Conservation (phyloP, 37 sponge, comb jelly and placozoan genomes). For the Ephydatia muelleri region DNA sequence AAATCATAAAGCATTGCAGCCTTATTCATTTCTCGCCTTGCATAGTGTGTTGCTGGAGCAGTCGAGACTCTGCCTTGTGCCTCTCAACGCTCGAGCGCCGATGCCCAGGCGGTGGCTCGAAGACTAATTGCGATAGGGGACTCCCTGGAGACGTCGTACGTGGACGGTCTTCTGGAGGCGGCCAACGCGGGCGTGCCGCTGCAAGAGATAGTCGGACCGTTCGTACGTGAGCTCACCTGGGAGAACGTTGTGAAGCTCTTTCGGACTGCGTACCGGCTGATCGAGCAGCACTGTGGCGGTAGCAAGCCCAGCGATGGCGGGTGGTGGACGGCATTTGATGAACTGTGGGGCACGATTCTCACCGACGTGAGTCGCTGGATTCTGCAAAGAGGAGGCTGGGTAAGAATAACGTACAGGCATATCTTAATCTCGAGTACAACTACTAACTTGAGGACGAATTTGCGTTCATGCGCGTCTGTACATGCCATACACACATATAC, state of each 20-base stretch:
- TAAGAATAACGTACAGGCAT: too few species aligned
- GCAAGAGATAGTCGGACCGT: not conserved
- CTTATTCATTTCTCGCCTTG: not conserved
- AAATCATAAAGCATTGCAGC: too few species aligned
- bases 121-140: conserved; percentile 37
- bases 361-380: conserved; percentile 26
- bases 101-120: conserved; percentile 29
- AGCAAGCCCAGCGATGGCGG: not conserved
- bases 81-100: not conserved
- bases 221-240: conserved; percentile 4
- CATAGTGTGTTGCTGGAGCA: not conserved
- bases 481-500: too few species aligned
- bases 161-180: not conserved
- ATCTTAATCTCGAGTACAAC: too few species aligned
- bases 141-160: not conserved
- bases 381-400: conserved; percentile 35
- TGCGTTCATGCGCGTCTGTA: too few species aligned
- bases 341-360: conserved; percentile 26
- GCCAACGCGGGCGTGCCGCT: not conserved
- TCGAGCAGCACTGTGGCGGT: not conserved
- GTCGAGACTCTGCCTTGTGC: not conserved
- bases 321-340: conserved; percentile 3
- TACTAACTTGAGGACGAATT: too few species aligned
- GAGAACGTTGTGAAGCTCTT: conserved; percentile 1
- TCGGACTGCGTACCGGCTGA: not conserved